Conservation (phyloP, 1,140 invertebrate genomes). For the Drosophila tropicalis region DNA sequence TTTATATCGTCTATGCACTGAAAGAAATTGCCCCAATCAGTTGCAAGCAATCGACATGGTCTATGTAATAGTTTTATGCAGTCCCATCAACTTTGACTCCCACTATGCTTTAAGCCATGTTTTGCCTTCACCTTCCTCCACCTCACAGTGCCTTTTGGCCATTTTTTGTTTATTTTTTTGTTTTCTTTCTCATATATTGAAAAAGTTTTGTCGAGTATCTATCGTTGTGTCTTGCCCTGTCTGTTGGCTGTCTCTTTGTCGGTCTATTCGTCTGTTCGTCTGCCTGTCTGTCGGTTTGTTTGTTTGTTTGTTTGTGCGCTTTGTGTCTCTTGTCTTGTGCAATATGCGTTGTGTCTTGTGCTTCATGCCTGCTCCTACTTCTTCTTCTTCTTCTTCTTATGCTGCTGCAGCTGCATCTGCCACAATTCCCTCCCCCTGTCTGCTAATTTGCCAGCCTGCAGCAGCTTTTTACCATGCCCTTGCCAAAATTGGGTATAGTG, state of each 20-base stretch:
- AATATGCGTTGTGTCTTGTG: slow-evolving; percentile 70
- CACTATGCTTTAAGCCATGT: slow-evolving; percentile 5
- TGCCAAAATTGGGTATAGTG: too few relatives aligned
- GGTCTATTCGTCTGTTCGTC: slow-evolving; percentile 36
- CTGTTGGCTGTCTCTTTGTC: slow-evolving; percentile 47
- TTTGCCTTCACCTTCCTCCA: slow-evolving; percentile 1
- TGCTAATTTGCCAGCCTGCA: slow-evolving; percentile 19
- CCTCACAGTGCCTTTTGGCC: background rate
- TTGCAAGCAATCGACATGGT: background rate
- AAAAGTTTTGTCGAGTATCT: slow-evolving; percentile 72
- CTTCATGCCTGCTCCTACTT: background rate
- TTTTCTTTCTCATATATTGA: slow-evolving; percentile 60
- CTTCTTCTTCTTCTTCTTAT: background rate
- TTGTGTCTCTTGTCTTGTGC: slow-evolving; percentile 67
- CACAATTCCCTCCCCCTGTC: background rate
- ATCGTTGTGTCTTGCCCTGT: slow-evolving; percentile 53
- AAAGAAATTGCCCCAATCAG: background rate
- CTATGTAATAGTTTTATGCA: slow-evolving; percentile 10
- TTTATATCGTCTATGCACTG: too few relatives aligned
- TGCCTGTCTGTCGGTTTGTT: slow-evolving; percentile 29
- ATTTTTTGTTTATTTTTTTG: slow-evolving; percentile 20
- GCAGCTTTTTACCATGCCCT: background rate
- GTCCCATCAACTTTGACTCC: slow-evolving; percentile 8
- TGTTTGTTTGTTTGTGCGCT: slow-evolving; percentile 52
- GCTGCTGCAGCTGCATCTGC: slow-evolving; percentile 9